Percentiles rank a stretch among this genome's conserved stretches.
phyloP scores from a whole-genome alignment of 2,113 vertebrate genomes.

The Girardinichthys multiradiatus region DNA sequence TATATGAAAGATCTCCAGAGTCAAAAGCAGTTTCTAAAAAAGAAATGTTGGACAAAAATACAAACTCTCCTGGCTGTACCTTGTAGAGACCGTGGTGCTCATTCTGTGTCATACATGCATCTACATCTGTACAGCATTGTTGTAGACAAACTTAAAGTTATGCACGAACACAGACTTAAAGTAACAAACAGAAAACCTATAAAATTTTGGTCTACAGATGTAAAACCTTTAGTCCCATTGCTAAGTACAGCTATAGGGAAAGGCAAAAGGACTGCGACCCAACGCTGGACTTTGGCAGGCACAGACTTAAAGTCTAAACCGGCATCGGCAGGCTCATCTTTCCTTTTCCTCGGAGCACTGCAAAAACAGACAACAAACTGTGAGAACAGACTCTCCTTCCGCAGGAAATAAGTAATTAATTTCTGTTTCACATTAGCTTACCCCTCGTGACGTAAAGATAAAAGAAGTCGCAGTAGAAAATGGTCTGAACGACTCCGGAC shows the following conservation, averaged over 20 bases:
- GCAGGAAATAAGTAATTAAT: neutral
- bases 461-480: slow-evolving; percentile 99
- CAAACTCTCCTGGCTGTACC: slow-evolving; percentile 22
- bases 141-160: neutral
- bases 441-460: slow-evolving; percentile 96
- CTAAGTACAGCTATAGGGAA: slow-evolving; percentile 24
- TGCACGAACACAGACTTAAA: slow-evolving; percentile 13
- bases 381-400: neutral
- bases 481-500: slow-evolving; percentile 95
- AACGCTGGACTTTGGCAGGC: slow-evolving; percentile 21
- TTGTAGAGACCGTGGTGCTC: neutral
- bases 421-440: slow-evolving; percentile 52
- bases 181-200: neutral
- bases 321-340: slow-evolving; percentile 82
- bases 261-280: slow-evolving; percentile 2
- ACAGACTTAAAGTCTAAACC: slow-evolving; percentile 55
- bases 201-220: slow-evolving; percentile 28
- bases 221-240: slow-evolving; percentile 37
- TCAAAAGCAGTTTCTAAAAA: neutral
- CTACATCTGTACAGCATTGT: neutral
- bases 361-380: slow-evolving; percentile 4
- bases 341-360: slow-evolving; percentile 78
- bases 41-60: slow-evolving; percentile 2
- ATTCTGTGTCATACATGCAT: slow-evolving; percentile 19
- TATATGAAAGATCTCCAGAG: neutral